Evolutionary conservation across 2,113 vertebrate genomes (phyloP), one percentile per base, ranked within the genome.

Genomic region (Cathartes aura): DNA sequence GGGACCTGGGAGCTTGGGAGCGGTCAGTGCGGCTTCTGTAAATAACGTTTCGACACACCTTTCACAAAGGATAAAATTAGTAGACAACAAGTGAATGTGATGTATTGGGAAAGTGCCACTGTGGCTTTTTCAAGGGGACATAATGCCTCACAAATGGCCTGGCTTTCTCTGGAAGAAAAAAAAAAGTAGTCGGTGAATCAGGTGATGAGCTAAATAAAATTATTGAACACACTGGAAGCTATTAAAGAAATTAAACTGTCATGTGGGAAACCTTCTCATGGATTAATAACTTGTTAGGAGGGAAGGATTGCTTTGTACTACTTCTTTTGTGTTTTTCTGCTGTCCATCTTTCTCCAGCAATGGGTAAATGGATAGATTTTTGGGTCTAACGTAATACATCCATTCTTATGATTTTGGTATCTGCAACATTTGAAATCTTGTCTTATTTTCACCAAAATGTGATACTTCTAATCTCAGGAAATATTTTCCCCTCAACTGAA

Each of bases 11-110:
- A 63, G 6, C 53, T n/a, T 47, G 55, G 34, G 68, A 92, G 62
- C 0, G 8, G 60, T 15, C 48, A 29, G 22, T 30, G 52, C 0
- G 2, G 26, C 30, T 71, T 58, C 71, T 60, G 40, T 6, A 2
- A 0, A 0, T 16, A 72, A 36, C 0, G 1, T 40, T 26, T 63
- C 8, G 4, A 36, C 30, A 80, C 73, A 88, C 8, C 11, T 38
- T 62, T 68, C 43, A 34, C 23, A 6, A 30, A n/a, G 47, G 38
- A 52, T 92, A 79, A 91, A 66, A 82, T 71, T 23, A 71, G 20
- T 18, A 66, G 59, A 24, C 0, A 36, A n/a, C 0, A 1, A 82
- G 43, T 8, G 23, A 75, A 11, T n/a, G 36, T 10, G 66, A 32
- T 70, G 40, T 12, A 2, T 36, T 83, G 63, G 67, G 58, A 50